A percentile compares a stretch with the other conserved stretches of the same genome.
Conservation (phyloP, 1,140 invertebrate species). For the Drosophila asahinai region DNA sequence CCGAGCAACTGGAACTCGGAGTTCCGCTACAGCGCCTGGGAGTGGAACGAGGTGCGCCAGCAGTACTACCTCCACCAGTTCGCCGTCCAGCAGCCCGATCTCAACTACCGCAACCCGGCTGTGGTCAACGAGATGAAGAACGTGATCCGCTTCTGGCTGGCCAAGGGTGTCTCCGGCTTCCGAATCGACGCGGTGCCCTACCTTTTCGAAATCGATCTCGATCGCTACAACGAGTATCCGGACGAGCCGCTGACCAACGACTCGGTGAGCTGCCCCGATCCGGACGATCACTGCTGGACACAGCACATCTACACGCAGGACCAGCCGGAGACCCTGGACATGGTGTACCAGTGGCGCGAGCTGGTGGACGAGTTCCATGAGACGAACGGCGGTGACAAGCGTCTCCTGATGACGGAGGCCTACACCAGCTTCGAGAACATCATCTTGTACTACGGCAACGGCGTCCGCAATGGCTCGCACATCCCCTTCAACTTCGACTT, state of each 20-base stretch:
- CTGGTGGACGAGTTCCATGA: constrained; percentile 87
- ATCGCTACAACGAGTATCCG: constrained; percentile 86
- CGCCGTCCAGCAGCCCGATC: constrained; percentile 88
- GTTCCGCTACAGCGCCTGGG: constrained; percentile 86
- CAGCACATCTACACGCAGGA: constrained; percentile 89
- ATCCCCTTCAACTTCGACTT: constrained; percentile 90
- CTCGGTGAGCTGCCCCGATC: constrained; percentile 49
- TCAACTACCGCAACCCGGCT: constrained; percentile 88
- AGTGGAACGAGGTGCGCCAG: constrained; percentile 85
- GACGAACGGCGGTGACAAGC: constrained; percentile 85
- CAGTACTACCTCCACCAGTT: constrained; percentile 89
- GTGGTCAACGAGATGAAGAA: constrained; percentile 87
- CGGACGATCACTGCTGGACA: constrained; percentile 86
- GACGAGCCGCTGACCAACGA: constrained; percentile 87
- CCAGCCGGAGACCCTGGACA: constrained; percentile 87
- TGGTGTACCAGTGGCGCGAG: constrained; percentile 88
- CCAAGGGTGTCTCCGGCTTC: constrained; percentile 90
- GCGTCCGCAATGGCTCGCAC: constrained; percentile 86
- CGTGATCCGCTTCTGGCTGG: constrained; percentile 90
- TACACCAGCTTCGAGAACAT: constrained; percentile 86
- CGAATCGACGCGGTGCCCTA: constrained; percentile 88
- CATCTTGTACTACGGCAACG: constrained; percentile 88
- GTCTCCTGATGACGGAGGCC: constrained; percentile 88
- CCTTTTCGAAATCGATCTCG: constrained; percentile 86
- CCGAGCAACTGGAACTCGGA: constrained; percentile 88